Evolutionary conservation across 2,113 vertebrate genomes (phyloP).

Genomic region (Hippoglossus stenolepis): DNA sequence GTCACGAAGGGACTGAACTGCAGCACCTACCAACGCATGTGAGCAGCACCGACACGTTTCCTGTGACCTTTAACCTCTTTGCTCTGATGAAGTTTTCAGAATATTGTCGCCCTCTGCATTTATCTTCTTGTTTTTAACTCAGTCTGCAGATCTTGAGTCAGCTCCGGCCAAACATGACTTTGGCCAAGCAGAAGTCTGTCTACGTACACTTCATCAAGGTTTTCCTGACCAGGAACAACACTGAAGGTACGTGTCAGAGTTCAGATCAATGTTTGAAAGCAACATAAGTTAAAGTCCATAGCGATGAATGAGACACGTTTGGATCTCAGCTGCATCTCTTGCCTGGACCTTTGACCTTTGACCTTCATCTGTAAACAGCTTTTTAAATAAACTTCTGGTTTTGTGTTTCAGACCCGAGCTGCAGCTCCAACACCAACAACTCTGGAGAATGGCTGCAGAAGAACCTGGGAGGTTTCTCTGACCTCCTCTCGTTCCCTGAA

Average conservation of each 20-base stretch:
- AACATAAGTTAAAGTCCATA: too few relatives aligned
- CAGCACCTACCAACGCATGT: slow-evolving; percentile 76
- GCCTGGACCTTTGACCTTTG: too few relatives aligned
- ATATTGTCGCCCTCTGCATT: too few relatives aligned
- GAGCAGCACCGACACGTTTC: background rate
- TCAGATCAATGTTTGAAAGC: too few relatives aligned
- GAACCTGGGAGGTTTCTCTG: slow-evolving; percentile 76
- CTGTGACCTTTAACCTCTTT: background rate
- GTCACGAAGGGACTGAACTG: slow-evolving; percentile 60
- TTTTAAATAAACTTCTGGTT: background rate
- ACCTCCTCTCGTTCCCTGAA: slow-evolving; percentile 44
- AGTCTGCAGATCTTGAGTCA: slow-evolving; percentile 66
- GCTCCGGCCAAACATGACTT: slow-evolving; percentile 47
- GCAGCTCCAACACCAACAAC: slow-evolving; percentile 40
- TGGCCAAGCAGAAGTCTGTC: slow-evolving; percentile 28
- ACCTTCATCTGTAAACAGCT: background rate
- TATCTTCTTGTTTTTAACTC: background rate
- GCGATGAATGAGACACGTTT: background rate
- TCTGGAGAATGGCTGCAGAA: slow-evolving; percentile 74
- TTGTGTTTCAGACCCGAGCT: slow-evolving; percentile 63
- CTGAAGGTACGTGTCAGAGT: slow-evolving; percentile 54
- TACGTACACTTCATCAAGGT: slow-evolving; percentile 69
- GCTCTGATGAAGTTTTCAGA: background rate
- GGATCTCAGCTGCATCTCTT: background rate
- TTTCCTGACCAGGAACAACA: slow-evolving; percentile 69